Conservation (phyloP, 2,113 vertebrate genomes). For the Anoura caudifer region DNA sequence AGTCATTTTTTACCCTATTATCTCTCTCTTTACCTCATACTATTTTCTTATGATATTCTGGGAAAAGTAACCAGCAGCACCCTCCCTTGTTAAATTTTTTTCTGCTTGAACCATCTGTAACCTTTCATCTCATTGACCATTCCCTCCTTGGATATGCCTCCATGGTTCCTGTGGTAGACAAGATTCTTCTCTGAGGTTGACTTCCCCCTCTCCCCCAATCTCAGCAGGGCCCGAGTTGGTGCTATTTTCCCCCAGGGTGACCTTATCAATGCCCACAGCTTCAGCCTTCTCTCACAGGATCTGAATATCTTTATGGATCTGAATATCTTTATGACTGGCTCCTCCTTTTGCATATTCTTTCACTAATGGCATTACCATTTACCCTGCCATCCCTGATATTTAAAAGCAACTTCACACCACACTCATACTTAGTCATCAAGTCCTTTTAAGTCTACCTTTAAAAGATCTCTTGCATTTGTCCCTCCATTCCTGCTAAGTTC, state of each 20-base stretch:
- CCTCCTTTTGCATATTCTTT: background rate
- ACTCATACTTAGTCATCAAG: background rate
- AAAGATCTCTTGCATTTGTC: background rate
- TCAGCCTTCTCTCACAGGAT: background rate
- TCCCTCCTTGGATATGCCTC: background rate
- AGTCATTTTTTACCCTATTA: background rate
- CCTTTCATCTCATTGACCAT: background rate
- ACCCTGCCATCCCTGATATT: background rate
- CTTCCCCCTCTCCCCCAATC: too few relatives aligned
- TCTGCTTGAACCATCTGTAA: background rate
- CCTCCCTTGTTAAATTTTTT: background rate
- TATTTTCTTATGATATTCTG: background rate
- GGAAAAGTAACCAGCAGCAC: background rate
- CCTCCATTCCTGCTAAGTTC: background rate
- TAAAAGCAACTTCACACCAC: background rate
- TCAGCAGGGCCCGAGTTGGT: background rate
- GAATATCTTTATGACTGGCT: background rate
- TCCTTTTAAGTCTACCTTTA: background rate
- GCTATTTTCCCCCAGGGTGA: background rate
- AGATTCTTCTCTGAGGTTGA: background rate
- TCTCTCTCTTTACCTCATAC: background rate
- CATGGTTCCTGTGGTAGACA: background rate
- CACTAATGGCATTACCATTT: slow-evolving; percentile 13
- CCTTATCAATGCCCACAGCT: background rate
- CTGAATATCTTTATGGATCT: background rate